Evolutionary conservation across 2,113 vertebrate species (phyloP), one percentile per base, ranked within the genome.

Genomic region (Cyphomyrus discorhynchus): DNA sequence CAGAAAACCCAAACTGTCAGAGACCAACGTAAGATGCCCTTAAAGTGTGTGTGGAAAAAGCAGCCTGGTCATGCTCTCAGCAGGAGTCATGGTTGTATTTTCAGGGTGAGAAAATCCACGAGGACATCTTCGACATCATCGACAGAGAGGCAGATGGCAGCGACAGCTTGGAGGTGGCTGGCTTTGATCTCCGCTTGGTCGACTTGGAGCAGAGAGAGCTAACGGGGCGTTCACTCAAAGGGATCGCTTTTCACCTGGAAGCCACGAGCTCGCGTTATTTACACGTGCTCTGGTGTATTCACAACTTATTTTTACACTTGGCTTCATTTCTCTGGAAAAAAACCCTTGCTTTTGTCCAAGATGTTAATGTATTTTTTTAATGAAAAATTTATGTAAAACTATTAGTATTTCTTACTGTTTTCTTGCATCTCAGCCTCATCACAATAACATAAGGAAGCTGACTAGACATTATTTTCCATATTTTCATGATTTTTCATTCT

Each of bases 101-200:
- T 9, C 24, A 99, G 98, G 98, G 98, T 46, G 98, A 99, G 93
- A 99, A 99, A 95, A 99, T 99, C 92, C 98, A 99, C 0, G 98
- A 99, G 90, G 98, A 99, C 92, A 99, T 99, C 92, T 99, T 99
- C 94, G 98, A 99, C 93, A 99, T 99, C 92, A 99, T 99, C 90
- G 98, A 99, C 94, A 95, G 98, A 92, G 98, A 99, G 89, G 98
- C 98, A 89, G 98, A 99, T 91, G 98, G 98, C 49, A 99, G 98
- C 9, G 98, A 99, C 97, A 99, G 98, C 90, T 94, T 99, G 92
- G 98, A 99, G 97, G 98, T 97, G 94, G 96, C 13, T 15, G 27
- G 35, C 17, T 80, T 42, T 49, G n/a, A 42, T 35, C 39, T 27
- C 50, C 46, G 66, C 87, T 31, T 58, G 70, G 89, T 62, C 10